Base-by-base conservation (phyloP, 2,797 vertebrate genomes). In the Eleutherodactylus coqui region DNA sequence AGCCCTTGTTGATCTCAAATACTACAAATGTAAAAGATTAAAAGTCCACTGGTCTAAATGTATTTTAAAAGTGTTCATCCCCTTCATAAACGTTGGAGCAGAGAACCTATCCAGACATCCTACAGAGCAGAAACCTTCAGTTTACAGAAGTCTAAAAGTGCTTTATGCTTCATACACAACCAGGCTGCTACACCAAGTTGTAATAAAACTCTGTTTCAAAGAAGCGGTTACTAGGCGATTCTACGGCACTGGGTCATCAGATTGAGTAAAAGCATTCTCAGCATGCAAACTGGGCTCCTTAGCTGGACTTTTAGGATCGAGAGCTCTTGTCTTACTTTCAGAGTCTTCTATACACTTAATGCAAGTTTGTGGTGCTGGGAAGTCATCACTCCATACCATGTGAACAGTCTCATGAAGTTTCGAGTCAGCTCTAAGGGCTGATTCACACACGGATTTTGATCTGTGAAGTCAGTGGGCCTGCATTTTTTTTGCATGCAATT, bases 211-310 rank as follows among this genome's bases (percentile, higher is more conserved):
- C 10, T 32, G 47, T 47, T 81, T 49, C 41, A 47, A 36, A 72
- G 21, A 70, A 70, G 16, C 47, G 11, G 47, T 51, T 10, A 27
- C 45, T 36, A 53, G 38, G 21, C n/a, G 55, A 21, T 43, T 72
- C 32, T 55, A 58, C 36, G 49, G 49, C 64, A 38, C 49, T 27
- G 36, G 47, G 47, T 38, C 69, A 43, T 73, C 47, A 41, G 34
- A 72, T 16, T 55, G 49, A 73, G 64, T 73, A 72, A 82, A 70
- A 82, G 49, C 80, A 55, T 72, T 43, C 67, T 5, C 67, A 82
- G 47, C 80, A 72, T 73, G 80, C 43, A 73, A 58, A 73, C 38
- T 53, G n/a, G 79, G 47, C 43, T 69, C 34, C 38, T 29, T 41
- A 32, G 16, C 62, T 19, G 32, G 16, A 19, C 62, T 34, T 34